Evolutionary conservation across 92 coral and sea anemone genomes (phyloP).

Genomic region (Bergia puertoricense): DNA sequence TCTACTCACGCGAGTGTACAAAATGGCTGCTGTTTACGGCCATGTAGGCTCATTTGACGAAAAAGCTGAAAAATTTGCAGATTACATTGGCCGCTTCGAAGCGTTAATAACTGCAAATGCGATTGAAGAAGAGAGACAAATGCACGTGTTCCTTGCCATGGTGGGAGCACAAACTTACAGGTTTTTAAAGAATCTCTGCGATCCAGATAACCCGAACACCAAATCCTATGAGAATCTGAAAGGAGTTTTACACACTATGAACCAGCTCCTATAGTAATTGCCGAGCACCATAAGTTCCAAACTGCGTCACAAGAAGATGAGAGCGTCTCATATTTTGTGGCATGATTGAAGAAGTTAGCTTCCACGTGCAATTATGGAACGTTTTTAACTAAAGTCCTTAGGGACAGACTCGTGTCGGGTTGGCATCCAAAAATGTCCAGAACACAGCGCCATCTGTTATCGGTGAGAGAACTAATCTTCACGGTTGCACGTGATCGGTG

Average conservation of each 20-base stretch:
- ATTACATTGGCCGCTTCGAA: slow-evolving; percentile 6
- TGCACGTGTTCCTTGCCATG: slow-evolving; percentile 26
- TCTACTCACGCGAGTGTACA: not conserved
- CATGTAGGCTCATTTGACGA: slow-evolving; percentile 4
- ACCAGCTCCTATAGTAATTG: too few relatives aligned
- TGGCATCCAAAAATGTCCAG: slow-evolving; percentile 43
- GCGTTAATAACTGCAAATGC: slow-evolving; percentile 22
- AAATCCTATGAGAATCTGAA: slow-evolving; percentile 4
- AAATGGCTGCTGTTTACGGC: not conserved
- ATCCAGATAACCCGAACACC: slow-evolving; percentile 41
- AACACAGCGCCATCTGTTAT: slow-evolving; percentile 23
- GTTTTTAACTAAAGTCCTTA: too few relatives aligned
- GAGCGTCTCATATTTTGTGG: slow-evolving; percentile 48
- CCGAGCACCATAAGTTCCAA: too few relatives aligned
- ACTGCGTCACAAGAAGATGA: slow-evolving; percentile 19
- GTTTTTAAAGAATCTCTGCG: slow-evolving; percentile 40
- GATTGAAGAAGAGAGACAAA: slow-evolving; percentile 1
- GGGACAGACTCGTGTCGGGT: slow-evolving; percentile 40
- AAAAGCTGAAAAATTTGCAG: not conserved
- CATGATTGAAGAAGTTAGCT: slow-evolving; percentile 24
- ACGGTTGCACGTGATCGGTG: slow-evolving; percentile 39
- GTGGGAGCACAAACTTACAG: slow-evolving; percentile 29
- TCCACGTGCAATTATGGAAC: slow-evolving; percentile 33
- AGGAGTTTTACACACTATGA: slow-evolving; percentile 10
- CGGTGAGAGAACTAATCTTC: slow-evolving; percentile 22